Percentiles rank a stretch among this genome's conserved stretches.
These are phyloP conservation scores for Cranoglanis bouderius DNA, from an alignment of 2,113 vertebrate species.

Conservation along the genomic window DNA sequence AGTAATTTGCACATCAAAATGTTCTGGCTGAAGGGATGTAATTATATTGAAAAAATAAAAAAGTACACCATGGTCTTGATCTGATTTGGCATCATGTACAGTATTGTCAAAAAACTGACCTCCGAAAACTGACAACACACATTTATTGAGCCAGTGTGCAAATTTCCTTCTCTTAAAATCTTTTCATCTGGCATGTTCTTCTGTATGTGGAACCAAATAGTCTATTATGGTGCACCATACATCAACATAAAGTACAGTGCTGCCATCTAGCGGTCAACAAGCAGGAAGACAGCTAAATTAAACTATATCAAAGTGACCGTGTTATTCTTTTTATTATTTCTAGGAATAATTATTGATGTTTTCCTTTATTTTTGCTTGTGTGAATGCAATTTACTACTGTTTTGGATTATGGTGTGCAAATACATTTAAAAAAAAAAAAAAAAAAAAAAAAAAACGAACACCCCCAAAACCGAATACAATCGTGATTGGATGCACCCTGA, in stretches of 20 bases:
- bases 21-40: background rate
- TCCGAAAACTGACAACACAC: background rate
- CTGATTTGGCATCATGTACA: background rate
- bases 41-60: background rate
- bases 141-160: background rate
- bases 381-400: background rate
- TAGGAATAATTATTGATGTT: background rate
- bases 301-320: background rate
- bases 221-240: background rate
- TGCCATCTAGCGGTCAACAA: conserved; percentile 60
- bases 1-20: conserved; percentile 1
- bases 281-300: background rate
- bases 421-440: background rate
- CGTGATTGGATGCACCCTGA: background rate
- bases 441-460: background rate
- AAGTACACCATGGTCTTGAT: background rate
- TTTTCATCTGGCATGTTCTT: background rate
- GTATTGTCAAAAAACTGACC: background rate
- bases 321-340: background rate
- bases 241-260: conserved; percentile 43
- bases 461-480: background rate
- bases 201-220: background rate
- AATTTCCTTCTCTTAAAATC: background rate
- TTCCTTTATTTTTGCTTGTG: background rate
- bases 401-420: background rate